Conservation (phyloP, 2,888 invertebrate species). For the Lycocerus yunnanus region DNA sequence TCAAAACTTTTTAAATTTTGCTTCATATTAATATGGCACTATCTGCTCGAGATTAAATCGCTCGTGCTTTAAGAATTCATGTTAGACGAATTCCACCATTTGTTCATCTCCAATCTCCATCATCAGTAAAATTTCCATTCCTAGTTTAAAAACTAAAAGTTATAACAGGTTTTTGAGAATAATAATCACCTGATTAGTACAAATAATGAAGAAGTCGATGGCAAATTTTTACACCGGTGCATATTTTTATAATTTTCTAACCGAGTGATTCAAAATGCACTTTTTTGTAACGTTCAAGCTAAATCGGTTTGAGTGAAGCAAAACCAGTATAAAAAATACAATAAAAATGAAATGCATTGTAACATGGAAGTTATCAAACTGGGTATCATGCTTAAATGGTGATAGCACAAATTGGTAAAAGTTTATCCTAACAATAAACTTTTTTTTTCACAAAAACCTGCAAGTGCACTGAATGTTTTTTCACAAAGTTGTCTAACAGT, state of each 20-base stretch:
- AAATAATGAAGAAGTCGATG: not conserved
- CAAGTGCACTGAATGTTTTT: not conserved
- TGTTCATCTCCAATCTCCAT: conserved; percentile 2
- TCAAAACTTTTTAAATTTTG: conserved; percentile 30
- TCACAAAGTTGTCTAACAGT: conserved; percentile 1
- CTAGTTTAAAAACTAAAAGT: not conserved
- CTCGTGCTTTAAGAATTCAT: conserved; percentile 35
- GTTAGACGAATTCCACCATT: conserved; percentile 22
- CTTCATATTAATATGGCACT: conserved; percentile 39
- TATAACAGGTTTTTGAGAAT: not conserved
- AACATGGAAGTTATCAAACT: conserved; percentile 26
- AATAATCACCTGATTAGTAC: not conserved
- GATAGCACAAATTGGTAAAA: conserved; percentile 35
- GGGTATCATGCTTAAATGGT: conserved; percentile 37
- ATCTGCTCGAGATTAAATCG: conserved; percentile 39
- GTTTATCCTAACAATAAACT: conserved; percentile 11
- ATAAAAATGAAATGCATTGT: conserved; percentile 1
- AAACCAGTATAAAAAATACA: not conserved
- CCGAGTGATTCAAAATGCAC: not conserved
- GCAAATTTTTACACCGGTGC: not conserved
- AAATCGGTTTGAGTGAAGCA: not conserved
- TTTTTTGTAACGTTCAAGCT: not conserved
- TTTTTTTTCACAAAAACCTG: not conserved
- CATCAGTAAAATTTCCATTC: not conserved
- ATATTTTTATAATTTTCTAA: not conserved